Evolutionary conservation across 2,888 invertebrate species (phyloP), one percentile per base, ranked within the genome.

Genomic region (Xiphydria camelus): DNA sequence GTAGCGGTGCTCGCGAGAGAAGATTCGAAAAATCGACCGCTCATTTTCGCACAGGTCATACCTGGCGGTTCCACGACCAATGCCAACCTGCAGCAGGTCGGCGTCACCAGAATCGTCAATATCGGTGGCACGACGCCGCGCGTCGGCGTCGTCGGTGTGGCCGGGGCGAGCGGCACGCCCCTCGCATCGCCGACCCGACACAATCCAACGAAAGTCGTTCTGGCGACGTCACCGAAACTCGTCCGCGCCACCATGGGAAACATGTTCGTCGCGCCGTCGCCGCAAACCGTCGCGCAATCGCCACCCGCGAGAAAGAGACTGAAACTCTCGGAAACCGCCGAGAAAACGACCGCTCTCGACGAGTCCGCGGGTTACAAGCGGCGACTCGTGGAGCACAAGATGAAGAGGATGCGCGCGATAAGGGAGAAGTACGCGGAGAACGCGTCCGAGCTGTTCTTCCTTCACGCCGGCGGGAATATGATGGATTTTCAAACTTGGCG

Each of bases 401-500:
- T 85, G 75, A 82, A 82, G 61, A 81, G 84, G 21, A 82, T 89
- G 76, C 84, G 84, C 66, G 79, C 80, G 53, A 79, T 88, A 55
- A 83, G 86, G 47, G 89, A 89, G 61, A 84, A 82, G 79, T 87
- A 87, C 77, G 84, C 85, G 60, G 90, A 91, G 73, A 85, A 87
- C 77, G 83, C 87, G 62, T 84, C 89, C 62, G 94, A 94, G 79
- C 80, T 89, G 66, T 94, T 87, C 80, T 94, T 89, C 78, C 83
- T 94, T 63, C 89, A 91, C 78, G 85, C 84, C 63, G 89, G 89
- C 61, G 91, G 91, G 53, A 91, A 91, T 78, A 85, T 94, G 81
- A 86, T 92, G 84, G 94, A 95, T 75, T 91, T 88, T 77, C 84
- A 84, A 60, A 80, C 83, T 59, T 94, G 92, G 89, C 86, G 88